These are phyloP conservation scores for Chloroclystis v-ata DNA, from an alignment of 2,888 invertebrate species.

Conservation along the genomic window DNA sequence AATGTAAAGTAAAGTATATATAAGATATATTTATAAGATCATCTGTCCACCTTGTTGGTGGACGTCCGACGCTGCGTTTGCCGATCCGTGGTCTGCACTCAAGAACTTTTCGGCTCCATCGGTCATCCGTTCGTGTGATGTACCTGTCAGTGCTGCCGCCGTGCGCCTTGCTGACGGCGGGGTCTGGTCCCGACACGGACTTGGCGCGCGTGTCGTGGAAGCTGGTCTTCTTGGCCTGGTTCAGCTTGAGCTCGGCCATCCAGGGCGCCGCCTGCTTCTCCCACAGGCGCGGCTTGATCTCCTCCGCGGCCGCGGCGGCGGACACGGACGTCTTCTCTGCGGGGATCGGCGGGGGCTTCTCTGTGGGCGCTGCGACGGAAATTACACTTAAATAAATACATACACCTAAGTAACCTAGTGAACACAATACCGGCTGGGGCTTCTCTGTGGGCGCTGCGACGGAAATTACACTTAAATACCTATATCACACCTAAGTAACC, in stretches of 20 bases:
- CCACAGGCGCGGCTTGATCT: conserved; percentile 83
- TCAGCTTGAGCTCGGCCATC: conserved; percentile 89
- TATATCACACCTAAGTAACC: too few species aligned
- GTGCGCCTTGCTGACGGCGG: conserved; percentile 37
- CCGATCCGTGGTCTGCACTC: too few species aligned
- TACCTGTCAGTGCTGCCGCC: conserved; percentile 63
- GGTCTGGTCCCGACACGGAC: conserved; percentile 49
- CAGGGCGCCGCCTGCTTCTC: conserved; percentile 86
- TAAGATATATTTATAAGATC: too few species aligned
- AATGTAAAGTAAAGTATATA: too few species aligned
- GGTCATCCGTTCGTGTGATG: too few species aligned
- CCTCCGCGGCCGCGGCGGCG: conserved; percentile 49
- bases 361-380: conserved; percentile 14
- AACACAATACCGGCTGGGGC: conserved; percentile 20
- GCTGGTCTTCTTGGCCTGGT: conserved; percentile 83
- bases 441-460: conserved; percentile 21
- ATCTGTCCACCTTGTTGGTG: too few species aligned
- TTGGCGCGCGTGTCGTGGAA: conserved; percentile 52
- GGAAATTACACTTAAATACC: too few species aligned
- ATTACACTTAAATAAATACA: too few species aligned
- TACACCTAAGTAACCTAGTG: too few species aligned
- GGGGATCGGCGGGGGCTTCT: conserved; percentile 20
- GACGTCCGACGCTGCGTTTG: too few species aligned
- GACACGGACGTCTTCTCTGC: conserved; percentile 30
- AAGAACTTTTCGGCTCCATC: too few species aligned